phyloP scores from a whole-genome alignment of 2,888 invertebrate species.

The Oegoconia quadripuncta region DNA sequence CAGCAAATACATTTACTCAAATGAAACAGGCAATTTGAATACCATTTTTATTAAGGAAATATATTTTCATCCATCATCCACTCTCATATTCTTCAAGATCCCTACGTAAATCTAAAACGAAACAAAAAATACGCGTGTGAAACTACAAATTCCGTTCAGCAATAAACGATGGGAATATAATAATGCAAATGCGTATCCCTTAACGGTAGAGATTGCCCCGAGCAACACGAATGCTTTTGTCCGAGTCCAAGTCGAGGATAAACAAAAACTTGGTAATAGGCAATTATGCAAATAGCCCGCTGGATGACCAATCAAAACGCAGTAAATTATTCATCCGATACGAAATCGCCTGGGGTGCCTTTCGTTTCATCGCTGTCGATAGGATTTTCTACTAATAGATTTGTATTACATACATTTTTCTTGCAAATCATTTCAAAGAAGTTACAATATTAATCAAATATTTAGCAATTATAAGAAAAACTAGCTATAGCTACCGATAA shows the following conservation, averaged over 20 bases:
- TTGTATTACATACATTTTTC: too few relatives aligned
- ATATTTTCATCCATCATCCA: too few relatives aligned
- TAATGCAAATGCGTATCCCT: slow-evolving; percentile 40
- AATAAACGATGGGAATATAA: slow-evolving; percentile 39
- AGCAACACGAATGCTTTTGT: slow-evolving; percentile 38
- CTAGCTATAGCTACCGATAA: too few relatives aligned
- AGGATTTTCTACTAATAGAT: slow-evolving; percentile 14
- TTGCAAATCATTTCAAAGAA: too few relatives aligned
- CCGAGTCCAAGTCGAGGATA: slow-evolving; percentile 46
- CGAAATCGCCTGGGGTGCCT: slow-evolving; percentile 40
- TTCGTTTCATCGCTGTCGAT: slow-evolving; percentile 30
- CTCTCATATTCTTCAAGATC: not conserved
- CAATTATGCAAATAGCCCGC: slow-evolving; percentile 66
- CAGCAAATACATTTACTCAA: not conserved
- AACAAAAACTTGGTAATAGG: slow-evolving; percentile 70
- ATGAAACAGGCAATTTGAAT: too few relatives aligned
- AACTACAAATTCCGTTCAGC: slow-evolving; percentile 19
- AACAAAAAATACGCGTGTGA: not conserved
- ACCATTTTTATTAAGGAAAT: too few relatives aligned
- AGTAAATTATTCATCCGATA: slow-evolving; percentile 63
- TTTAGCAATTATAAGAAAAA: too few relatives aligned
- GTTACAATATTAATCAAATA: too few relatives aligned
- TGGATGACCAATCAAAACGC: slow-evolving; percentile 69
- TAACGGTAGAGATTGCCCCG: slow-evolving; percentile 34
- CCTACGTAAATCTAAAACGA: not conserved